phyloP scores from a whole-genome alignment of 2,888 invertebrate genomes.

The Agrochola lota region DNA sequence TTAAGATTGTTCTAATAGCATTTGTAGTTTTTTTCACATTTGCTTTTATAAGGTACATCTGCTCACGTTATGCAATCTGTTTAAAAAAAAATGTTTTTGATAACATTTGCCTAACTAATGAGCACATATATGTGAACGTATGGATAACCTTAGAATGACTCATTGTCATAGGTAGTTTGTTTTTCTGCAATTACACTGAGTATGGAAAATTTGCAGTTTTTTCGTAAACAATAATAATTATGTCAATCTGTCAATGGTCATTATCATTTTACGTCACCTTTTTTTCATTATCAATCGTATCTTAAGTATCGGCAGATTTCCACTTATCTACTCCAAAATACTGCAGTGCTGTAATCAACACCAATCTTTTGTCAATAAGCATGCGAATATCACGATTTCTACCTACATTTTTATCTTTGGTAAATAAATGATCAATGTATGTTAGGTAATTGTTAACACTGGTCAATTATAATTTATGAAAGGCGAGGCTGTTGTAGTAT shows the following conservation, averaged over 20 bases:
- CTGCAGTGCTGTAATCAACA: constrained; percentile 36
- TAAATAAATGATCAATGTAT: constrained; percentile 15
- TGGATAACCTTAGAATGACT: neutral
- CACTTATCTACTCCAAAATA: constrained; percentile 31
- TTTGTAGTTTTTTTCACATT: neutral
- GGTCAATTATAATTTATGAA: constrained; percentile 34
- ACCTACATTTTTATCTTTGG: no score
- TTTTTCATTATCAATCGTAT: constrained; percentile 24
- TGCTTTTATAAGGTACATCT: no score
- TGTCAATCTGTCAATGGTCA: constrained; percentile 24
- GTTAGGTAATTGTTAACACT: neutral
- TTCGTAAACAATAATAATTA: constrained; percentile 35
- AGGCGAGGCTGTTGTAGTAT: neutral
- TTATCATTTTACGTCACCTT: constrained; percentile 29
- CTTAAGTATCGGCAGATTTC: constrained; percentile 30
- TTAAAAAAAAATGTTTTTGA: neutral
- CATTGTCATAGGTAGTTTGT: neutral
- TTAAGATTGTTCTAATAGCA: neutral
- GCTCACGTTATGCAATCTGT: neutral
- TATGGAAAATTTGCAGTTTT: constrained; percentile 44
- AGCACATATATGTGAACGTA: neutral
- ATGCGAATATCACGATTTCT: constrained; percentile 37
- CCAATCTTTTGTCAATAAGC: constrained; percentile 21
- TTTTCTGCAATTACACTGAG: constrained; percentile 5
- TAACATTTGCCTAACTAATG: neutral